phyloP scores from a whole-genome alignment of 35 echinoderm and acorn worm species.

The Chiridota heheva region DNA sequence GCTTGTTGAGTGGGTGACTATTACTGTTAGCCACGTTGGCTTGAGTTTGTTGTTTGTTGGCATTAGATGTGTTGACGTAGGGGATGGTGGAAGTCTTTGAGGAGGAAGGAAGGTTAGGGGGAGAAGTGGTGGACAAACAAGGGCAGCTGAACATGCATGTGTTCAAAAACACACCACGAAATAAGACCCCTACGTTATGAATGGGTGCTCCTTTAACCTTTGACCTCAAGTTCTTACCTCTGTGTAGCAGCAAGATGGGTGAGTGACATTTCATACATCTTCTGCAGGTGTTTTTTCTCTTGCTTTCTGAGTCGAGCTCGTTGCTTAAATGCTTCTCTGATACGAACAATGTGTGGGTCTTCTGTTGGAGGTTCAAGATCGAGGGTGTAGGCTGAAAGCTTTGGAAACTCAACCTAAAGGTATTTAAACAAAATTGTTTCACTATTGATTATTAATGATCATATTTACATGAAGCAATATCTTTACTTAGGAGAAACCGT shows the following conservation, averaged over 20 bases:
- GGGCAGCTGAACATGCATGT: no score
- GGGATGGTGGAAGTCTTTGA: no score
- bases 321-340: constrained; percentile 57
- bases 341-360: constrained; percentile 59
- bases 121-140: no score
- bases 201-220: background rate
- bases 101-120: no score
- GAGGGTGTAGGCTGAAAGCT: constrained; percentile 62
- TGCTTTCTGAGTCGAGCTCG: constrained; percentile 46
- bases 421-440: no score
- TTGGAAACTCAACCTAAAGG: constrained; percentile 89
- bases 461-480: no score
- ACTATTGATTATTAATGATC: no score
- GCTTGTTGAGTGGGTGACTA: no score
- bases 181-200: background rate
- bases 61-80: no score
- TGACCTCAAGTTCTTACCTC: constrained; percentile 36
- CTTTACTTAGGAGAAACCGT: no score
- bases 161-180: background rate
- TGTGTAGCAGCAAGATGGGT: constrained; percentile 78
- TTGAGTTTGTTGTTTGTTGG: no score
- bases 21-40: no score
- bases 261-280: constrained; percentile 84
- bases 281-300: constrained; percentile 47
- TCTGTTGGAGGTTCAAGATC: constrained; percentile 81